Base-by-base conservation (phyloP, 2,113 vertebrate genomes). In the Sturnira hondurensis region DNA sequence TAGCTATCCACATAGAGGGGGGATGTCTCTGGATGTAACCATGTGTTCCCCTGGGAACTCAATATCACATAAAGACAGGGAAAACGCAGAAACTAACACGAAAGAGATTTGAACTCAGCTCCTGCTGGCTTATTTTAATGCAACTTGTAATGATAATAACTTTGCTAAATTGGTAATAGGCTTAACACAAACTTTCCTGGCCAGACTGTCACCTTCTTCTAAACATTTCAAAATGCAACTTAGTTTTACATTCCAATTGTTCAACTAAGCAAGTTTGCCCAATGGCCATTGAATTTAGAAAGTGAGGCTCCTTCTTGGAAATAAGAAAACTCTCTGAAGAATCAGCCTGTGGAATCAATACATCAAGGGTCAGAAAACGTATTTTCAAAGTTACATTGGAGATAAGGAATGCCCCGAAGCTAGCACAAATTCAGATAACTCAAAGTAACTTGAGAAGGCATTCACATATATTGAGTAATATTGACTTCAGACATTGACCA, bases 271-370 rank as follows among this genome's bases (percentile, higher is more conserved):
- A 88, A 85, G 52, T 16, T 81, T 74, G 41, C 10, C 86, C 70
- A n/a, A 47, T 65, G 5, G 26, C 24, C 20, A 26, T 0, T 74
- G 1, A 7, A 56, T 14, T 87, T 58, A 74, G 26, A 50, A 93
- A 92, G 22, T 63, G 33, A 90, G 16, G 5, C 26, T 91, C 67
- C 19, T 33, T 65, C 6, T 65, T 78, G 68, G 71, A 91, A 91
- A 68, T 93, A 73, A 61, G 47, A 63, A 91, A 94, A 58, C 19
- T 38, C 38, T 80, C 36, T 95, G 47, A 87, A 92, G 74, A 78
- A 70, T 50, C 41, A 65, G 54, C 33, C 67, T 86, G 56, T 77
- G 33, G 89, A 54, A 82, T 71, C 14, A 81, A 76, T 24, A 65
- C 7, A 52, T 9, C 43, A 56, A 19, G 4, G 28, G 3, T 82